phyloP scores from a whole-genome alignment of 1,140 invertebrate genomes.

The Orchesella cincta region DNA sequence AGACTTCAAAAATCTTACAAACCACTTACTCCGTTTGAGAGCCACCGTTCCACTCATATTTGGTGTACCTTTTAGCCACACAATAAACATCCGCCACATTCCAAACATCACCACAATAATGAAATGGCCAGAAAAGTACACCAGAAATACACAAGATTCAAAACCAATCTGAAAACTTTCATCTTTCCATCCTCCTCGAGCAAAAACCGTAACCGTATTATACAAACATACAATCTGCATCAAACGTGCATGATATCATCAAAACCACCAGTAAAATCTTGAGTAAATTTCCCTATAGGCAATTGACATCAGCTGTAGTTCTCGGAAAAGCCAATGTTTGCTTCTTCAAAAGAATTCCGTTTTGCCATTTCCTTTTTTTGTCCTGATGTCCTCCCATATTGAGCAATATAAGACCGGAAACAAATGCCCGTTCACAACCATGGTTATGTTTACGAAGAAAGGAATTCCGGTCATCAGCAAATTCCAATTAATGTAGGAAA shows the following conservation, averaged over 20 bases:
- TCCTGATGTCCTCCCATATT: background rate
- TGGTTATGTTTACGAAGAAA: background rate
- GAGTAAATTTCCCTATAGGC: background rate
- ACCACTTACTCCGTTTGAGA: too few relatives aligned
- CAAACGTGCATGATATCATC: background rate
- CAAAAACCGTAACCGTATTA: background rate
- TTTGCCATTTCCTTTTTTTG: background rate
- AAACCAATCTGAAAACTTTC: background rate
- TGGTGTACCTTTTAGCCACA: too few relatives aligned
- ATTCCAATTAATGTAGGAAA: background rate
- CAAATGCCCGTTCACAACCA: background rate
- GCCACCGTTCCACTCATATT: too few relatives aligned
- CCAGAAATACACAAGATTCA: background rate
- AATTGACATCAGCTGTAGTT: background rate
- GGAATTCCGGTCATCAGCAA: background rate
- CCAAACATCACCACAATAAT: background rate
- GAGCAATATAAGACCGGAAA: background rate
- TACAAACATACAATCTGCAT: background rate
- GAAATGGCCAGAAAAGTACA: background rate
- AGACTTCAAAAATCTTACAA: too few relatives aligned
- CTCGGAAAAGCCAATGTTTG: background rate
- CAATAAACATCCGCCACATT: too few relatives aligned
- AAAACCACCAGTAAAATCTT: background rate
- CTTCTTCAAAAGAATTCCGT: background rate
- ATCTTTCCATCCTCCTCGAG: too few relatives aligned